Percentiles rank a stretch among this genome's conserved stretches.
These are phyloP conservation scores for Conomelus anceps DNA, from an alignment of 2,888 invertebrate species.

Conservation along the genomic window DNA sequence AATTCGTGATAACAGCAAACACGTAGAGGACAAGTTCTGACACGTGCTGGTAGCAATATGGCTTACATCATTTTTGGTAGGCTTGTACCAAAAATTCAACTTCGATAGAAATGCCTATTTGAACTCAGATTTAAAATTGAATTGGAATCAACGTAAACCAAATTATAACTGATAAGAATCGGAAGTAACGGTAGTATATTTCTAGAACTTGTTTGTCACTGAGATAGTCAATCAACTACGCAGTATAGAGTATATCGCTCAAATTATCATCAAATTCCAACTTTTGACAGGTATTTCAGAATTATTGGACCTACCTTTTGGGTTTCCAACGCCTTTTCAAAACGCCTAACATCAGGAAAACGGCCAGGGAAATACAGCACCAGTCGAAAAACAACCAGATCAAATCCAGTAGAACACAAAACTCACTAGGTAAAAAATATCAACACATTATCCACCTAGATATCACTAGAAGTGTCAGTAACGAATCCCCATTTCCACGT, in stretches of 20 bases:
- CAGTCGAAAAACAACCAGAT: background rate
- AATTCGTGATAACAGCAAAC: background rate
- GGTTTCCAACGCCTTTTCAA: background rate
- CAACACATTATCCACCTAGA: background rate
- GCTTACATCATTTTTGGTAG: too few species aligned
- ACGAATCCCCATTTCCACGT: background rate
- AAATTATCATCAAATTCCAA: too few species aligned
- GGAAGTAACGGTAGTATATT: background rate
- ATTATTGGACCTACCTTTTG: background rate
- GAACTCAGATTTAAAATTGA: background rate
- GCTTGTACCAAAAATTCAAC: too few species aligned
- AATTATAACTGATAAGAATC: background rate
- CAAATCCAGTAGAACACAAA: background rate
- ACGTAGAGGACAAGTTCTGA: background rate
- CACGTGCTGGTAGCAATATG: background rate
- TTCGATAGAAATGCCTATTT: background rate
- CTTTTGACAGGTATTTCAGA: background rate
- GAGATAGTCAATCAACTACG: background rate
- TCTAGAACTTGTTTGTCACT: background rate
- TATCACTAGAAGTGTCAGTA: background rate
- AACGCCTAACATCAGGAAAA: background rate
- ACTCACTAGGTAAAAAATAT: background rate
- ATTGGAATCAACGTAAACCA: background rate
- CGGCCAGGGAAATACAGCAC: background rate
- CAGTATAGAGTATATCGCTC: background rate